A percentile compares a stretch with the other conserved stretches of the same genome.
Conservation (phyloP, 2,113 vertebrate species). For the Dolichallabes microphthalmus region DNA sequence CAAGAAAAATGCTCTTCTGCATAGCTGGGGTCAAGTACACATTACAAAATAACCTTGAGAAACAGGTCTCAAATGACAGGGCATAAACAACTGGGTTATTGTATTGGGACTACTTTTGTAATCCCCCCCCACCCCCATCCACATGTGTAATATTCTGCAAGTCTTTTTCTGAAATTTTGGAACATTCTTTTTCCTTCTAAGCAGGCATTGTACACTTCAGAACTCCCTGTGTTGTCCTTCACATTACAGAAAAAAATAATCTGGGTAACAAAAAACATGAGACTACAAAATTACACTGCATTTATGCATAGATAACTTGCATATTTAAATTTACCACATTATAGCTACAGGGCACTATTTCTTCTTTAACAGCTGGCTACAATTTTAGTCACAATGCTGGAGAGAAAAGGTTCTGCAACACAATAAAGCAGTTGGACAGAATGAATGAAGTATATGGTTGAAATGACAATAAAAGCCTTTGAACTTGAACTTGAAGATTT, state of each 20-base stretch:
- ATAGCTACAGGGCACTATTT: background rate
- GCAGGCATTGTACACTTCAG: background rate
- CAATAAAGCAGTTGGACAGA: conserved; percentile 11
- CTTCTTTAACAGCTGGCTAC: background rate
- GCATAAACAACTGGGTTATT: conserved; percentile 9
- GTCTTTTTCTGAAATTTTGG: conserved; percentile 16
- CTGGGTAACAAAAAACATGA: background rate
- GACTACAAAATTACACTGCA: background rate
- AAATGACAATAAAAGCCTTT: no score
- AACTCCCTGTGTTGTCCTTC: background rate
- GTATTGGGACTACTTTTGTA: background rate
- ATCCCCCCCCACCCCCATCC: background rate
- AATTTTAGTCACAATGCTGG: background rate
- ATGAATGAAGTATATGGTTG: no score
- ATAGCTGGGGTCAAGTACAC: conserved; percentile 8
- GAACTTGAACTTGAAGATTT: no score
- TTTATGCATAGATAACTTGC: background rate
- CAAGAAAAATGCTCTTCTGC: conserved; percentile 29
- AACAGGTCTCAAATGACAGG: background rate
- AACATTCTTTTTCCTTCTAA: conserved; percentile 14
- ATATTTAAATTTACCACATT: conserved; percentile 26
- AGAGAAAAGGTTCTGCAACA: background rate
- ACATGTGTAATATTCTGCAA: conserved; percentile 6
- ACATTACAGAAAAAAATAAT: background rate
- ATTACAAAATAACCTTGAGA: background rate